Evolutionary conservation across 2,113 vertebrate species (phyloP).

Genomic region (Athene noctua): DNA sequence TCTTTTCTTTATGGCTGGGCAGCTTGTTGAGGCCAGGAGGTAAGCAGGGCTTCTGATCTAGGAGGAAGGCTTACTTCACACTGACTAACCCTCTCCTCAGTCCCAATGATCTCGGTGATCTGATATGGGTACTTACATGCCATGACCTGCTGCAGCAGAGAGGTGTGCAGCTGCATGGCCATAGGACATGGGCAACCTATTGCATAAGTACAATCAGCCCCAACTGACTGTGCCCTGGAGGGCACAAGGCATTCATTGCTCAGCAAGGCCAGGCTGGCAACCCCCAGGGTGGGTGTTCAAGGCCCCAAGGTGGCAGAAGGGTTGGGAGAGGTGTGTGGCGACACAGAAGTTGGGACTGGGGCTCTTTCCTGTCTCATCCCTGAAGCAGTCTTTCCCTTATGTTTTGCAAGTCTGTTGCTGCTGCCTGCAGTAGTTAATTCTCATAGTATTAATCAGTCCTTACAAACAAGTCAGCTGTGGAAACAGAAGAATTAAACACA

Average conservation of each 20-base stretch:
- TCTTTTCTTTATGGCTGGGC: not conserved
- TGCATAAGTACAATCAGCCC: not conserved
- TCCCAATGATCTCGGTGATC: not conserved
- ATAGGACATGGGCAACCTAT: no score
- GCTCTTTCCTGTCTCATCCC: not conserved
- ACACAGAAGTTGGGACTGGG: fast-evolving
- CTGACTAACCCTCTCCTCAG: not conserved
- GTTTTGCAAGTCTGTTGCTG: not conserved
- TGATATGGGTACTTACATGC: not conserved
- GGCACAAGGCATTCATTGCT: not conserved
- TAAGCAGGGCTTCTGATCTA: not conserved
- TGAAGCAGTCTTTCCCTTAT: not conserved
- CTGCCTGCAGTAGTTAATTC: not conserved
- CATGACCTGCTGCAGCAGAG: not conserved
- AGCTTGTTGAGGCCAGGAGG: not conserved
- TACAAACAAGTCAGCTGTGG: not conserved
- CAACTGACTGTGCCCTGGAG: not conserved
- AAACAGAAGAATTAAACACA: not conserved
- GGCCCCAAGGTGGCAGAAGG: fast-evolving
- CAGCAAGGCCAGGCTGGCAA: not conserved
- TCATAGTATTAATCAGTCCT: not conserved
- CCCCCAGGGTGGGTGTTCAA: not conserved
- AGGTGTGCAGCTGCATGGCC: fast-evolving
- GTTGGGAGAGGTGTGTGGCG: no score
- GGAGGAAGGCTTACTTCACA: not conserved